These are phyloP conservation scores for Drosophila ustulata DNA, from an alignment of 2,888 invertebrate genomes.

Conservation along the genomic window DNA sequence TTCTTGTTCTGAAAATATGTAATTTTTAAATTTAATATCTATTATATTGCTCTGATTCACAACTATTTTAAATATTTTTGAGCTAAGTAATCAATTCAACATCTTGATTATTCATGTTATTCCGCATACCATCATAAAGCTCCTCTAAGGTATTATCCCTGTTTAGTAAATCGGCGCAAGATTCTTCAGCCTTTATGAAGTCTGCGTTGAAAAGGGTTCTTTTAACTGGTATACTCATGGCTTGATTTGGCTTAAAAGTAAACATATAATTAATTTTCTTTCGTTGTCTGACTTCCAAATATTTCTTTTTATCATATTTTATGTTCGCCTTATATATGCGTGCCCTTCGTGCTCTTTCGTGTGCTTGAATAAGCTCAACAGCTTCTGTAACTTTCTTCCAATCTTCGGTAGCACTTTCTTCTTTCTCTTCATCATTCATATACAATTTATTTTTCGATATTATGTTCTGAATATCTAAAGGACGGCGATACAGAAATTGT, in stretches of 20 bases:
- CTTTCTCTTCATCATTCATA: constrained; percentile 62
- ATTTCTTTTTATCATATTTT: constrained; percentile 63
- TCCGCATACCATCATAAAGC: constrained; percentile 42
- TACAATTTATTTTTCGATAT: constrained; percentile 66
- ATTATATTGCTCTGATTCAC: no score
- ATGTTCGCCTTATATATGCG: constrained; percentile 71
- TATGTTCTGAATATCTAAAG: constrained; percentile 74
- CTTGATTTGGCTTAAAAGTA: constrained; percentile 76
- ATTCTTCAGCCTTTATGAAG: constrained; percentile 63
- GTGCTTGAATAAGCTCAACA: constrained; percentile 84
- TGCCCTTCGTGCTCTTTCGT: constrained; percentile 85
- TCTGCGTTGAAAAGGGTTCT: constrained; percentile 78
- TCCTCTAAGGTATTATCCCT: constrained; percentile 32
- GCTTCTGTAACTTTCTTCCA: constrained; percentile 70
- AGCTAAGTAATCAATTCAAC: no score
- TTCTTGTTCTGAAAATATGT: constrained; percentile 41
- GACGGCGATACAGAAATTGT: constrained; percentile 83
- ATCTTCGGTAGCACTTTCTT: constrained; percentile 41
- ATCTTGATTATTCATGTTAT: neutral
- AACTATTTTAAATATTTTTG: no score
- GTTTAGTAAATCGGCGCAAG: constrained; percentile 56
- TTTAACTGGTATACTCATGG: constrained; percentile 81
- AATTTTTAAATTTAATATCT: no score
- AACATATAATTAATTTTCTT: constrained; percentile 74
- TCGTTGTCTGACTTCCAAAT: constrained; percentile 48